Percentiles rank a stretch among this genome's conserved stretches.
Conservation (phyloP, 2,888 invertebrate species). For the Drosophila kokeensis region DNA sequence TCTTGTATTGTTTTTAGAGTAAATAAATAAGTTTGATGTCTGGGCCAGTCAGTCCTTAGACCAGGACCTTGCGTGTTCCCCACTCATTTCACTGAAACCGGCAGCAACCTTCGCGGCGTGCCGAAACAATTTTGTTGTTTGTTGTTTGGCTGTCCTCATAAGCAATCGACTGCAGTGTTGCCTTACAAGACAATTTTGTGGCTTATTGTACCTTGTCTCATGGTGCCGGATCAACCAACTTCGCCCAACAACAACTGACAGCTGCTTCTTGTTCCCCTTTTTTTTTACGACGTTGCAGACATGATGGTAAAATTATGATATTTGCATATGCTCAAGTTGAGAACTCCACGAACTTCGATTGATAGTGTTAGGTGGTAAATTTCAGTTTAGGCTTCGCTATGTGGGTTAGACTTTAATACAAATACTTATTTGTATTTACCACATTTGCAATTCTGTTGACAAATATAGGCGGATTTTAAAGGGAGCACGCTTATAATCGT, state of each 20-base stretch:
- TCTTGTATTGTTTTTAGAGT: conserved; percentile 79
- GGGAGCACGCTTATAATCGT: conserved; percentile 64
- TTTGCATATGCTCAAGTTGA: conserved; percentile 74
- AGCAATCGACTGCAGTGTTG: conserved; percentile 55
- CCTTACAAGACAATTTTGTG: conserved; percentile 45
- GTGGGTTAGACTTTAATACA: conserved; percentile 54
- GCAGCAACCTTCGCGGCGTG: conserved; percentile 73
- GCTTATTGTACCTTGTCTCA: conserved; percentile 42
- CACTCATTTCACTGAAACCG: conserved; percentile 55
- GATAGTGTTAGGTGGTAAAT: neutral
- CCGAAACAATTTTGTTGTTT: conserved; percentile 67
- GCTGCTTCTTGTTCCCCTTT: conserved; percentile 36
- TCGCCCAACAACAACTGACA: conserved; percentile 36
- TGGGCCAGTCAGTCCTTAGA: conserved; percentile 23
- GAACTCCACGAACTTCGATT: conserved; percentile 29
- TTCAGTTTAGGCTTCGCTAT: conserved; percentile 12
- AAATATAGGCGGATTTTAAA: conserved; percentile 36
- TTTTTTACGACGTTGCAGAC: conserved; percentile 57
- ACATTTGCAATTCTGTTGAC: conserved; percentile 72
- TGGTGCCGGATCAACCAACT: conserved; percentile 2
- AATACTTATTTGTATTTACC: conserved; percentile 61
- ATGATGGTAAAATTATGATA: conserved; percentile 71
- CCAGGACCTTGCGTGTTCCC: conserved; percentile 64
- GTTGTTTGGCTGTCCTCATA: conserved; percentile 65
- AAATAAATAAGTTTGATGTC: conserved; percentile 77